Percentiles rank a stretch among this genome's conserved stretches.
Evolutionary conservation across 2,888 invertebrate genomes (phyloP).

Genomic region (Epinotia bilunana): DNA sequence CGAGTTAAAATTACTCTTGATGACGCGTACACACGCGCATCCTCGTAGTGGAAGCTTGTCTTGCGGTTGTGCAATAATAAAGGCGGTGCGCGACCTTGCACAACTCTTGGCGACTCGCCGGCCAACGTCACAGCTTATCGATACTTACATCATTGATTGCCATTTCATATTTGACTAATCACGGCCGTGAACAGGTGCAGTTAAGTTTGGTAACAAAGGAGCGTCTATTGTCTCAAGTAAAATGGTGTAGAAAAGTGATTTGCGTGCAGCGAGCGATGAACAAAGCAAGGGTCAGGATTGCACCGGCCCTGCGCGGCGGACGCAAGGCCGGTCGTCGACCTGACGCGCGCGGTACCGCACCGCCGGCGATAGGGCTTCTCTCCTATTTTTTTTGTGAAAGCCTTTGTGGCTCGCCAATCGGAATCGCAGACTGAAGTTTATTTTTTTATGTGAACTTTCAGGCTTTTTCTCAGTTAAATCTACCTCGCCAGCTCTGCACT

Average conservation of each 20-base stretch:
- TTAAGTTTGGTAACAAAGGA: not conserved
- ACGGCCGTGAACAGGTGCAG: slow-evolving; percentile 8
- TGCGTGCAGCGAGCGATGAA: slow-evolving; percentile 60
- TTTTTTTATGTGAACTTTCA: slow-evolving; percentile 9
- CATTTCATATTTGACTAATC: slow-evolving; percentile 18
- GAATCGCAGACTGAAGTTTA: slow-evolving; percentile 24
- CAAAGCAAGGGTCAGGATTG: slow-evolving; percentile 74
- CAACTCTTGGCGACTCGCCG: slow-evolving; percentile 72
- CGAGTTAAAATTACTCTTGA: slow-evolving; percentile 76
- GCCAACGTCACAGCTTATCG: slow-evolving; percentile 47
- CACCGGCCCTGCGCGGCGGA: slow-evolving; percentile 73
- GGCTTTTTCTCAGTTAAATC: not conserved
- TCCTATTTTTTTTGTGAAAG: slow-evolving; percentile 47
- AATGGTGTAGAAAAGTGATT: slow-evolving; percentile 24
- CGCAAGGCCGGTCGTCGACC: slow-evolving; percentile 83
- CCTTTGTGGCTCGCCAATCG: slow-evolving; percentile 27
- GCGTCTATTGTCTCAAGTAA: not conserved
- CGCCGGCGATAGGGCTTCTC: slow-evolving; percentile 56
- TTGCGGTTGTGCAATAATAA: slow-evolving; percentile 80
- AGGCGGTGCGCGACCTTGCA: slow-evolving; percentile 76
- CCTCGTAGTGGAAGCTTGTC: slow-evolving; percentile 71
- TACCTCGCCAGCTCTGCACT: not conserved
- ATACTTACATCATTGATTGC: slow-evolving; percentile 37
- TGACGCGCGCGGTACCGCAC: slow-evolving; percentile 64
- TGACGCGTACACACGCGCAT: slow-evolving; percentile 77